phyloP scores from a whole-genome alignment of 2,113 vertebrate genomes.

The Mirza zaza region DNA sequence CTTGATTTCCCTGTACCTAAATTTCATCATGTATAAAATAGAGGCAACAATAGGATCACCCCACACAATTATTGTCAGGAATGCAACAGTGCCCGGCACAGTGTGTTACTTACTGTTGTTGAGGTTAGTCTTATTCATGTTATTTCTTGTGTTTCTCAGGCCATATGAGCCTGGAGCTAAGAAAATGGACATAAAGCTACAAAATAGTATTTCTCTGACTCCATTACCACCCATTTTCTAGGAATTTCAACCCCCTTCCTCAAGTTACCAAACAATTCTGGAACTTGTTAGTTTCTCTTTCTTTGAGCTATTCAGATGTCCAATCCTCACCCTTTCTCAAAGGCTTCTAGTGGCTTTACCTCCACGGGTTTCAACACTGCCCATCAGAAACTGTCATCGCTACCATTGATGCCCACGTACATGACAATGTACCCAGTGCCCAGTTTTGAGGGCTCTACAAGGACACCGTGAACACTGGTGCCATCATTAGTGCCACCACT shows the following conservation, averaged over 20 bases:
- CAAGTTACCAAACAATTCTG: neutral
- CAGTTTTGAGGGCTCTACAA: neutral
- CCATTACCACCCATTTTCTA: neutral
- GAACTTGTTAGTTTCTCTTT: neutral
- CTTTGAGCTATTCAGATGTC: neutral
- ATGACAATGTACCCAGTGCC: neutral
- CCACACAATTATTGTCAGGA: neutral
- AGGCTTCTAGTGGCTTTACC: neutral
- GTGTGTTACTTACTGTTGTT: neutral
- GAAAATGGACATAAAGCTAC: neutral
- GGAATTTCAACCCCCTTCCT: neutral
- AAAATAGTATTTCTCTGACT: neutral
- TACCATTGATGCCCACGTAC: accelerated
- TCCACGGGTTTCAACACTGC: neutral
- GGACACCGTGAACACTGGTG: neutral
- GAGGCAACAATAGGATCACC: neutral
- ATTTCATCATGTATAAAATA: neutral
- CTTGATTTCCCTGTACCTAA: neutral
- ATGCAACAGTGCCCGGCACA: too few relatives aligned
- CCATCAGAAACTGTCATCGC: neutral
- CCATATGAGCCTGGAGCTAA: neutral
- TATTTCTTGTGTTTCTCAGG: neutral
- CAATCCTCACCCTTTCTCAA: neutral
- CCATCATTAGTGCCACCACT: neutral
- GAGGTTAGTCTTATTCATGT: neutral